Conservation (phyloP, 2,888 invertebrate genomes). For the Poecilus cupreus region DNA sequence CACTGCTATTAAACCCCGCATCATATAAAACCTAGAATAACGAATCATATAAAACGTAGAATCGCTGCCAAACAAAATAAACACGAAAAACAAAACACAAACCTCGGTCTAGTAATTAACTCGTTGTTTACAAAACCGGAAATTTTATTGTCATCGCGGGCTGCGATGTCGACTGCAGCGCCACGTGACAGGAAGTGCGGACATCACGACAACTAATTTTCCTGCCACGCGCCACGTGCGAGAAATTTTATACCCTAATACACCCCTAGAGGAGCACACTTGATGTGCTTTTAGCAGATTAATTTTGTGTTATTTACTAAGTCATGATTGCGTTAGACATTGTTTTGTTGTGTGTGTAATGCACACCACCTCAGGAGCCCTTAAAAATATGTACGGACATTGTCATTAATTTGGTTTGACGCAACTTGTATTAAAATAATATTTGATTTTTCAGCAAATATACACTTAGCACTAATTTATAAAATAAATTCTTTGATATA, state of each 20-base stretch:
- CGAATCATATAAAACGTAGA: conserved; percentile 11
- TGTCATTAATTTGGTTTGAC: background rate
- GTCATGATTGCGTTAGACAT: background rate
- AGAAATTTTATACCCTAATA: conserved; percentile 17
- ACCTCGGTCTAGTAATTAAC: conserved; percentile 51
- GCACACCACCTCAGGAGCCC: no score
- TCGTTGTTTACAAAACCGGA: conserved; percentile 67
- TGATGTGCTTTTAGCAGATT: background rate
- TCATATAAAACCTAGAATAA: background rate
- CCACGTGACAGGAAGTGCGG: conserved; percentile 49
- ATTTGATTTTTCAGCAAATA: no score
- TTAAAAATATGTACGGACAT: no score
- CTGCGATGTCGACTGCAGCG: conserved; percentile 37
- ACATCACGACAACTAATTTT: conserved; percentile 55
- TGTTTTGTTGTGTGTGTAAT: background rate
- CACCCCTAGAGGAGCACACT: background rate
- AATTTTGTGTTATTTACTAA: background rate
- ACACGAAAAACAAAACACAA: conserved; percentile 23
- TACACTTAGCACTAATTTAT: no score
- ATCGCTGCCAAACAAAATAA: conserved; percentile 44
- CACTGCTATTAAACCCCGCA: background rate
- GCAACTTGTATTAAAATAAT: background rate
- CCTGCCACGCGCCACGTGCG: conserved; percentile 48
- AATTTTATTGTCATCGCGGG: conserved; percentile 66
- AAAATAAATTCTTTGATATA: no score